These are phyloP conservation scores for Eospalax fontanierii DNA, from an alignment of 2,797 vertebrate genomes.

Conservation along the genomic window DNA sequence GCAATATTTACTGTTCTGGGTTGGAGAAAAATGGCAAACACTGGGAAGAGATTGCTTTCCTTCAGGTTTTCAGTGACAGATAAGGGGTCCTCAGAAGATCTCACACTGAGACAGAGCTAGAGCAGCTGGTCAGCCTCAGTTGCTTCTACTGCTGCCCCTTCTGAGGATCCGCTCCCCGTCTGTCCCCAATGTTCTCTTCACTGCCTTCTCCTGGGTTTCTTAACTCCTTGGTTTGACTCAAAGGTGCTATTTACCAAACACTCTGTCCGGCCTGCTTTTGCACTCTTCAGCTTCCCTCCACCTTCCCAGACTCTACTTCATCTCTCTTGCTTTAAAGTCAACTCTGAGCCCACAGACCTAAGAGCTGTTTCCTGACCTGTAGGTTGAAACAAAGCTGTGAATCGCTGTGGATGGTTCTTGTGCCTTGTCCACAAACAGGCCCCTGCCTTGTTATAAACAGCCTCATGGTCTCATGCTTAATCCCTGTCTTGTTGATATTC, in stretches of 20 bases:
- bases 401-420: constrained; percentile 77
- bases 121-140: constrained; percentile 32
- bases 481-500: constrained; percentile 67
- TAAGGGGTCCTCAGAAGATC: constrained; percentile 49
- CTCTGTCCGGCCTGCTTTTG: constrained; percentile 24
- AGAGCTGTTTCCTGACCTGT: constrained; percentile 73
- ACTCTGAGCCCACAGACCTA: constrained; percentile 56
- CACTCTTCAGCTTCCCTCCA: constrained; percentile 41
- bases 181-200: neutral
- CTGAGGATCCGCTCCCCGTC: neutral
- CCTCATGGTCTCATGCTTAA: constrained; percentile 69
- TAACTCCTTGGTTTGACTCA: constrained; percentile 62
- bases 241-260: constrained; percentile 85
- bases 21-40: constrained; percentile 70
- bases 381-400: constrained; percentile 89
- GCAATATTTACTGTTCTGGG: constrained; percentile 87
- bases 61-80: constrained; percentile 56
- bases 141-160: neutral
- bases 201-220: neutral
- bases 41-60: constrained; percentile 64
- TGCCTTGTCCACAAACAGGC: constrained; percentile 79
- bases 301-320: constrained; percentile 71
- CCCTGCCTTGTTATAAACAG: constrained; percentile 71
- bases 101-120: neutral
- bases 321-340: constrained; percentile 76